Conservation (phyloP, 2,797 vertebrate genomes). For the Enoplosus armatus region DNA sequence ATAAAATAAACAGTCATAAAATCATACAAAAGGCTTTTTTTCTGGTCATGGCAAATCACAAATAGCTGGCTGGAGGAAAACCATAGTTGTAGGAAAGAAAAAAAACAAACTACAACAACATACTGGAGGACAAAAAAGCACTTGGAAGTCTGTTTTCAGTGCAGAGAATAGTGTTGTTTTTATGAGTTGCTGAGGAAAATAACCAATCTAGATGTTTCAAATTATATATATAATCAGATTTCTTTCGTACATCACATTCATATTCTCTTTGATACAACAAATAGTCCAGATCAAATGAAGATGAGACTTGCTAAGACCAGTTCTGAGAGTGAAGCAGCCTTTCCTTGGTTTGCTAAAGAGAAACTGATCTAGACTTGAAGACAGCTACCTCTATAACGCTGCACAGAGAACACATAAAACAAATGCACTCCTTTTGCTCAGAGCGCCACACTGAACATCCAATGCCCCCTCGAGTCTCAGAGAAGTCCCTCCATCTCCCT, state of each 20-base stretch:
- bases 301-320: slow-evolving; percentile 26
- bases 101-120: no score
- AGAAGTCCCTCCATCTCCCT: slow-evolving; percentile 99
- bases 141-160: not conserved
- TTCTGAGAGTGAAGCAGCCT: not conserved
- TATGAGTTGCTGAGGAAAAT: not conserved
- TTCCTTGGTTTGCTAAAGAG: slow-evolving; percentile 9
- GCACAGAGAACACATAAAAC: slow-evolving; percentile 42
- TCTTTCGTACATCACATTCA: slow-evolving; percentile 1
- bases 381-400: slow-evolving; percentile 41
- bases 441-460: not conserved
- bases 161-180: slow-evolving; percentile 44
- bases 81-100: slow-evolving; percentile 16
- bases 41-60: slow-evolving; percentile 41
- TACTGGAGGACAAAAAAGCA: slow-evolving; percentile 24
- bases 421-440: slow-evolving; percentile 27
- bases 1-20: slow-evolving; percentile 61
- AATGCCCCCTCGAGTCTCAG: slow-evolving; percentile 64
- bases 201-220: slow-evolving; percentile 23
- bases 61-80: slow-evolving; percentile 33
- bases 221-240: slow-evolving; percentile 18
- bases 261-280: slow-evolving; percentile 35
- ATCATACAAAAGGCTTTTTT: slow-evolving; percentile 63
- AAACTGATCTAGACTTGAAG: slow-evolving; percentile 32
- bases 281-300: slow-evolving; percentile 21